These are phyloP conservation scores for Eupithecia abbreviata DNA, from an alignment of 2,888 invertebrate genomes.

Conservation along the genomic window DNA sequence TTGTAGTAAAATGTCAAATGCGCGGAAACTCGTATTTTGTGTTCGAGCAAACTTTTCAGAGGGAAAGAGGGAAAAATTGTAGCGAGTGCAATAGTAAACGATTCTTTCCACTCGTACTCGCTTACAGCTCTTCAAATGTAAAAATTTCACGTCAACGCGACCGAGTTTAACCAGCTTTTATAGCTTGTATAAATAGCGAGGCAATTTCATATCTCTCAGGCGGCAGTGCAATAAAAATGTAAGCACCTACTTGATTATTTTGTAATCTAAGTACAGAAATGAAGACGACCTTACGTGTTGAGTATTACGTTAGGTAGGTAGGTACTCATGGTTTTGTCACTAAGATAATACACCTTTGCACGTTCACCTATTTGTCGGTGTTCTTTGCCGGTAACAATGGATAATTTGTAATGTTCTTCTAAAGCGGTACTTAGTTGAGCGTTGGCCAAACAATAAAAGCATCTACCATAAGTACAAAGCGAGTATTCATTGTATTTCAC, in stretches of 20 bases:
- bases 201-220: constrained; percentile 32
- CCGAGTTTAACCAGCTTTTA: constrained; percentile 33
- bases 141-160: constrained; percentile 30
- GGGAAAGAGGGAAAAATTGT: constrained; percentile 15
- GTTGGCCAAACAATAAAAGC: constrained; percentile 3
- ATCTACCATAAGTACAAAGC: background rate
- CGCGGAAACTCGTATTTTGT: constrained; percentile 26
- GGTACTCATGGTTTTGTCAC: background rate
- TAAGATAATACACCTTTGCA: background rate
- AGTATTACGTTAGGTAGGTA: background rate
- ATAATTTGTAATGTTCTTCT: background rate
- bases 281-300: background rate
- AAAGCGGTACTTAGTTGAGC: background rate
- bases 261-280: constrained; percentile 16
- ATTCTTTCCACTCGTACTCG: constrained; percentile 20
- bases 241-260: constrained; percentile 29
- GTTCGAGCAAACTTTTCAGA: constrained; percentile 27
- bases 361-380: background rate
- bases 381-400: background rate
- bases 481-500: background rate
- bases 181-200: constrained; percentile 30
- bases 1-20: constrained; percentile 23
- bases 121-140: constrained; percentile 23
- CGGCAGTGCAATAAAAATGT: constrained; percentile 29
- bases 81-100: constrained; percentile 18